phyloP scores from a whole-genome alignment of 2,797 vertebrate genomes.

The Propithecus deckenii region DNA sequence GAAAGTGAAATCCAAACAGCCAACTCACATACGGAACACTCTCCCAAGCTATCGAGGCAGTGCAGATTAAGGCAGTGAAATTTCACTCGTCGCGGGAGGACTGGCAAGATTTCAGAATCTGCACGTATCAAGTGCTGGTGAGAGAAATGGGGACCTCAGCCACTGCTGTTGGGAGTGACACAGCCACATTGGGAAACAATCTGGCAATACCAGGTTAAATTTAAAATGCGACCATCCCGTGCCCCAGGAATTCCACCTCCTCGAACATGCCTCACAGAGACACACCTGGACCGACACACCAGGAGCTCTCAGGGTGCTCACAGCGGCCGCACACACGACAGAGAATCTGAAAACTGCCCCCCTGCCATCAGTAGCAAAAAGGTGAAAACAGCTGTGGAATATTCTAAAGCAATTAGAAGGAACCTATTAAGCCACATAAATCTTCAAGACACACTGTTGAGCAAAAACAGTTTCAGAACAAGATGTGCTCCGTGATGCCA shows the following conservation, averaged over 20 bases:
- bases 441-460: neutral
- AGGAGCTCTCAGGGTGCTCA: neutral
- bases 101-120: neutral
- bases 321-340: no score
- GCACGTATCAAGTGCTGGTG: neutral
- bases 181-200: no score
- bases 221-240: no score
- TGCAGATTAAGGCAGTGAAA: neutral
- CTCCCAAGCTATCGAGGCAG: neutral
- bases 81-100: neutral
- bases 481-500: neutral
- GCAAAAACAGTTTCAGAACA: neutral
- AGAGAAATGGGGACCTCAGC: neutral
- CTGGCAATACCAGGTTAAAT: rapidly evolving
- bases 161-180: no score
- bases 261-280: rapidly evolving
- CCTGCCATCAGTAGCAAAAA: neutral
- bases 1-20: neutral
- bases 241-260: neutral
- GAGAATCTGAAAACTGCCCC: rapidly evolving
- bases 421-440: neutral
- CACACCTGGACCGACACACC: rapidly evolving
- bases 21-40: neutral
- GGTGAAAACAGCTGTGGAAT: neutral
- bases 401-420: neutral